Percentiles rank a stretch among this genome's conserved stretches.
These are phyloP conservation scores for Zophobas morio DNA, from an alignment of 1,140 invertebrate genomes.

Conservation along the genomic window DNA sequence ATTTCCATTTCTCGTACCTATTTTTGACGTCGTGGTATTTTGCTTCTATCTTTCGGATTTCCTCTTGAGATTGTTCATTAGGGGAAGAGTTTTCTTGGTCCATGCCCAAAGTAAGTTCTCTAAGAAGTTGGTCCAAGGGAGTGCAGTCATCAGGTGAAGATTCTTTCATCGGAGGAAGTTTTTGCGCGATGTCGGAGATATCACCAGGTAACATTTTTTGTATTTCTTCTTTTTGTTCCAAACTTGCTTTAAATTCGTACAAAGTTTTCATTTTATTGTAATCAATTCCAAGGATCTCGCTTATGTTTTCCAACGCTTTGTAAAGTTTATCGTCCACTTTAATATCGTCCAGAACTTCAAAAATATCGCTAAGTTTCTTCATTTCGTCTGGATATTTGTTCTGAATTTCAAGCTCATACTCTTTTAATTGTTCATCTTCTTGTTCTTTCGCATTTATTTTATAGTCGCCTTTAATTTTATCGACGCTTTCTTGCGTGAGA, in stretches of 20 bases:
- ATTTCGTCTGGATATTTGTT: conserved; percentile 12
- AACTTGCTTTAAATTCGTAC: background rate
- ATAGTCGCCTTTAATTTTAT: background rate
- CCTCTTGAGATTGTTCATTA: background rate
- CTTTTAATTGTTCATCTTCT: background rate
- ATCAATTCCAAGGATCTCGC: background rate
- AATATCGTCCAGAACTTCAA: background rate
- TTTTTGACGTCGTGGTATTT: background rate
- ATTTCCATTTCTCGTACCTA: background rate
- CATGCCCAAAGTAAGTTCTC: background rate
- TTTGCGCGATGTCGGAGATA: background rate
- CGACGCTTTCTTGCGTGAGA: background rate
- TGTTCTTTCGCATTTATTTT: conserved; percentile 1
- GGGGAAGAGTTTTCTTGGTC: background rate
- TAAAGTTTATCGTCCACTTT: background rate
- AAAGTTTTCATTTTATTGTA: conserved; percentile 8
- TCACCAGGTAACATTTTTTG: background rate
- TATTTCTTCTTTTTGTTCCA: background rate
- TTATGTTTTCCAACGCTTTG: background rate
- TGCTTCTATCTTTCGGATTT: background rate
- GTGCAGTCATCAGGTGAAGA: background rate
- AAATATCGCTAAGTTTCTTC: background rate
- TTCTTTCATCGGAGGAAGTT: background rate
- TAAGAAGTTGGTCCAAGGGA: conserved; percentile 1
- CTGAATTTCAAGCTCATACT: background rate